phyloP scores from a whole-genome alignment of 2,797 vertebrate species.

The Epinephelus coioides region DNA sequence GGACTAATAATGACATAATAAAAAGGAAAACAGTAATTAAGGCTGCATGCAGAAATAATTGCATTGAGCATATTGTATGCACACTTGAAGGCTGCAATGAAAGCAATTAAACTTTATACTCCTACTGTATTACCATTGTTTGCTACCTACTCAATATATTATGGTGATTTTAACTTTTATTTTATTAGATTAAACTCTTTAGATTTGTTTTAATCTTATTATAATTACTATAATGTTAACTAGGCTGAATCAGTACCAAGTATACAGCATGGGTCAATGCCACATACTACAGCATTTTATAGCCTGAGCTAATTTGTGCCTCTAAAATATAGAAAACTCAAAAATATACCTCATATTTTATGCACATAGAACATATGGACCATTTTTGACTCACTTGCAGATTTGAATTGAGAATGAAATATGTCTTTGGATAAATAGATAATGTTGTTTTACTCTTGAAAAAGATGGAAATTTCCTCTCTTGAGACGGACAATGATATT shows the following conservation, averaged over 20 bases:
- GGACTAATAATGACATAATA: neutral
- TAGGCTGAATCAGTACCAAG: neutral
- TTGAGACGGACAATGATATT: slow-evolving; percentile 8
- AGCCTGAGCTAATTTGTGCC: neutral
- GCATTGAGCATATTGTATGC: neutral
- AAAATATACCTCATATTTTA: neutral
- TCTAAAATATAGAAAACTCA: neutral
- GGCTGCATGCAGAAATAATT: neutral
- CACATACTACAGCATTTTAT: neutral
- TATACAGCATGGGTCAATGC: neutral
- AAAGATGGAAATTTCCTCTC: neutral
- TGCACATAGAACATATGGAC: neutral
- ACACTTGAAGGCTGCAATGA: neutral
- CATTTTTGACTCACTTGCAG: neutral
- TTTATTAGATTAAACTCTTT: too few relatives aligned
- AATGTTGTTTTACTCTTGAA: too few relatives aligned
- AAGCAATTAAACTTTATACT: neutral
- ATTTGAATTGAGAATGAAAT: neutral
- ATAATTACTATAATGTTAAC: neutral
- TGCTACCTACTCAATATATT: too few relatives aligned
- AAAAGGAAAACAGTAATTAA: neutral
- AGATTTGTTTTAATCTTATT: too few relatives aligned
- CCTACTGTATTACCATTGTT: too few relatives aligned
- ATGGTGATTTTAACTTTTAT: too few relatives aligned
- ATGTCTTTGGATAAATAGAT: neutral